phyloP scores from a whole-genome alignment of 2,113 vertebrate genomes.

The Dolichotis patagonum region DNA sequence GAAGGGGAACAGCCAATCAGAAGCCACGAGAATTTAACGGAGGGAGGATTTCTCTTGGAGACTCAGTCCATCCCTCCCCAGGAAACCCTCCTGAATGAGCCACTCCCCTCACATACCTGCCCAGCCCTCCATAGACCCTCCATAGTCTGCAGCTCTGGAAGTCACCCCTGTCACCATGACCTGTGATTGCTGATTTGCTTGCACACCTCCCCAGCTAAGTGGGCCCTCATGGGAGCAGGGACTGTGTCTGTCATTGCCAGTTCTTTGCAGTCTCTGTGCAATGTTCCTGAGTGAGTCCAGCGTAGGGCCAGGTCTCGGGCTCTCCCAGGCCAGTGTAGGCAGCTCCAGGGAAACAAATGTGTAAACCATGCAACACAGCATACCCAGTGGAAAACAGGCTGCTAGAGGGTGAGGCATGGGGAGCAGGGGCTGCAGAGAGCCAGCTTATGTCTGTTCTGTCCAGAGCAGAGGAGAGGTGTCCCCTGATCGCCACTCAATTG shows the following conservation, averaged over 20 bases:
- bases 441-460: not conserved
- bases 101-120: not conserved
- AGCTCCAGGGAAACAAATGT: not conserved
- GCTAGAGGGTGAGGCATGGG: accelerated
- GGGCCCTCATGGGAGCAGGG: not conserved
- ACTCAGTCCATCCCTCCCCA: not conserved
- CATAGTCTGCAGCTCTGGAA: not conserved
- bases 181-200: not conserved
- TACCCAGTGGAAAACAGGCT: not conserved
- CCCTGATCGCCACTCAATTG: not conserved
- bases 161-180: not conserved
- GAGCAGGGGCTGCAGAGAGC: not conserved
- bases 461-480: not conserved
- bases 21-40: not conserved
- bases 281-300: not conserved
- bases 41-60: not conserved
- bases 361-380: not conserved
- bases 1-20: not conserved
- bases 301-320: not conserved
- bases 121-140: not conserved
- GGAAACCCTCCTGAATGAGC: not conserved
- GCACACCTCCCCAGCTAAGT: not conserved
- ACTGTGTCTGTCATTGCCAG: not conserved
- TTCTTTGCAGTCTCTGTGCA: not conserved
- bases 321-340: not conserved